Evolutionary conservation across 1,140 invertebrate genomes (phyloP).

Genomic region (Pectinophora gossypiella): DNA sequence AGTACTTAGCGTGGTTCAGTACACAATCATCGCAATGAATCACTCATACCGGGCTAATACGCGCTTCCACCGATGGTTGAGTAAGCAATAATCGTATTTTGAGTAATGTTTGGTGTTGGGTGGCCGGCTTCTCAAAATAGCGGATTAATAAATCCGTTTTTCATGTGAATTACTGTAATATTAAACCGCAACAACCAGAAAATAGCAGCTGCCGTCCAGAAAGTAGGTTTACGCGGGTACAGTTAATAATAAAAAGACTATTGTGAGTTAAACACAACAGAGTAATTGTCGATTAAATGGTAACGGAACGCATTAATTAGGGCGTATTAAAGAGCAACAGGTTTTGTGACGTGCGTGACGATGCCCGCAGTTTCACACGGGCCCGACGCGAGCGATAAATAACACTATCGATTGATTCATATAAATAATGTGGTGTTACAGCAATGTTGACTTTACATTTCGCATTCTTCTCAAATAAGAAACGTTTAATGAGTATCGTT

Average conservation of each 20-base stretch:
- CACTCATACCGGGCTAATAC: conserved; percentile 17
- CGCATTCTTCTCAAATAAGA: too few species aligned
- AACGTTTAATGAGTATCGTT: too few species aligned
- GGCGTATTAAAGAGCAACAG: background rate
- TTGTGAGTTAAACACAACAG: conserved; percentile 8
- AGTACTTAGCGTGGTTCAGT: conserved; percentile 48
- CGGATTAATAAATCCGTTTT: conserved; percentile 16
- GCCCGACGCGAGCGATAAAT: background rate
- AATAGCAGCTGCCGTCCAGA: conserved; percentile 8
- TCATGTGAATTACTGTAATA: conserved; percentile 15
- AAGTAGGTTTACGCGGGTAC: conserved; percentile 13
- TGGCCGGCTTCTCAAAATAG: conserved; percentile 20
- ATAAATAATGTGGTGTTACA: background rate
- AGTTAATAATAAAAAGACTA: conserved; percentile 14
- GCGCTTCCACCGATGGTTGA: conserved; percentile 12
- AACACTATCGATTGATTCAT: background rate
- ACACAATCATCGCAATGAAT: conserved; percentile 38
- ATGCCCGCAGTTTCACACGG: background rate
- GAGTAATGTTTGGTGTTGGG: conserved; percentile 11
- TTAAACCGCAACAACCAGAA: conserved; percentile 17
- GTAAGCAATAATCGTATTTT: conserved; percentile 5
- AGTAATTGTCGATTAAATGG: conserved; percentile 5
- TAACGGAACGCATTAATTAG: background rate
- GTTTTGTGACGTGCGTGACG: background rate
- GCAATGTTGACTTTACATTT: too few species aligned